These are phyloP conservation scores for Poecilus cupreus DNA, from an alignment of 2,888 invertebrate genomes.

Conservation along the genomic window DNA sequence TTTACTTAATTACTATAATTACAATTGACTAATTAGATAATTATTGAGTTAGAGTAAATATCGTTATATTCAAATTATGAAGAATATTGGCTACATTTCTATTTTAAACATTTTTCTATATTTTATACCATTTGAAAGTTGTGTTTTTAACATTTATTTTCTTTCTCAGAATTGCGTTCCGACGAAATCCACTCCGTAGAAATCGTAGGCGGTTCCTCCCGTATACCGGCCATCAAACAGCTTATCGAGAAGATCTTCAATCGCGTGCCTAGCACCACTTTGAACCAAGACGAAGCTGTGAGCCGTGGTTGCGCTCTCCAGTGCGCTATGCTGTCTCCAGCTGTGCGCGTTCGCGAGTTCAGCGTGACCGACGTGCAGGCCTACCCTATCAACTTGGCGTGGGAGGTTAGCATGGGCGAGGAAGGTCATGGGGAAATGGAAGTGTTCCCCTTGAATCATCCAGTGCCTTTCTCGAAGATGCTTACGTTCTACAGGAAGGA, in stretches of 20 bases:
- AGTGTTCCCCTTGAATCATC: constrained; percentile 92
- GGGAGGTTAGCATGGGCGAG: constrained; percentile 81
- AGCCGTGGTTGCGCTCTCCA: constrained; percentile 96
- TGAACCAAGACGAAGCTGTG: constrained; percentile 99
- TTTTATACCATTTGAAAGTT: background rate
- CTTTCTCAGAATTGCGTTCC: constrained; percentile 79
- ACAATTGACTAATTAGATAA: no score
- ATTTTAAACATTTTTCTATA: no score
- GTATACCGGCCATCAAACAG: constrained; percentile 94
- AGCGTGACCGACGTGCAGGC: constrained; percentile 92
- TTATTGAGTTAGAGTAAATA: no score
- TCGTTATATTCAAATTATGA: no score
- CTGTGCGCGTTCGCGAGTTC: constrained; percentile 97
- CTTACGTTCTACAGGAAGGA: constrained; percentile 93
- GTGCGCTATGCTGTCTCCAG: constrained; percentile 98
- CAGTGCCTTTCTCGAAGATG: constrained; percentile 95
- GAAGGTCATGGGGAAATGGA: constrained; percentile 87
- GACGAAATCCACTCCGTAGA: constrained; percentile 97
- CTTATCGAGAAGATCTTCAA: constrained; percentile 91
- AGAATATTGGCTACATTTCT: no score
- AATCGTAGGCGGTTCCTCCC: constrained; percentile 95
- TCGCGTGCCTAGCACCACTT: constrained; percentile 92
- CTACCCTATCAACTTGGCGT: constrained; percentile 89
- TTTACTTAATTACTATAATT: no score
- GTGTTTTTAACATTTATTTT: background rate